Base-by-base conservation (phyloP, 2,888 invertebrate species). In the Dynastes tityus region DNA sequence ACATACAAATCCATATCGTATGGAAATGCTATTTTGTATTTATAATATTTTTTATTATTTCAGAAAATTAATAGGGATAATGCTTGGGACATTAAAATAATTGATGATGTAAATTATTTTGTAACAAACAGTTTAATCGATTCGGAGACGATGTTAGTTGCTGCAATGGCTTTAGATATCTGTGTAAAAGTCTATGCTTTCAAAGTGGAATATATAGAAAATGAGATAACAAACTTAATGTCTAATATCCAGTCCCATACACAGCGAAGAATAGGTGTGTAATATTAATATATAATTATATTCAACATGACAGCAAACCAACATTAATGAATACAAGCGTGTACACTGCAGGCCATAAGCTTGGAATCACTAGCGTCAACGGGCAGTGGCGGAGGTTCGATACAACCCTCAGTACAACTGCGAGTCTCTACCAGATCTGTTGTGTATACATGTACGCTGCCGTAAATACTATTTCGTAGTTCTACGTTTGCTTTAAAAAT, bases 131-230 rank as follows among this genome's bases (percentile, higher is more conserved):
- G 32, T 40, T n/a, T 40, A 37, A 65, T 65, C 2, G 65, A 65
- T 65, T n/a, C 65, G 5, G 65, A 65, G 8, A 65, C 40, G 32
- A 65, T 65, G 40, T n/a, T 65, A 40, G 16, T 65, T 9, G 65
- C 65, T 40, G 65, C 65, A 2, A 65, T 32, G 8, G 32, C 65
- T 13, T 65, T 65, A 16, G 65, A 65, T 32, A 65, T 65, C 32
- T 65, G 65, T 16, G 9, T 65, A 65, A 65, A 65, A 27, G 65
- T 65, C 11, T 65, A 65, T 16, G 65, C 13, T 13, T 65, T n/a
- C n/a, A 65, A 37, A 65, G 37, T 65, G 16, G 65, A 65, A 37
- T 65, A 65, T n/a, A 13, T 65, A 40, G 37, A 13, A 40, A 65
- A 37, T 9, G 65, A 65, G 13, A 65, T 65, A 32, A 40, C n/a